phyloP scores from a whole-genome alignment of 2,797 vertebrate genomes.

The Coccyzus lansbergi region DNA sequence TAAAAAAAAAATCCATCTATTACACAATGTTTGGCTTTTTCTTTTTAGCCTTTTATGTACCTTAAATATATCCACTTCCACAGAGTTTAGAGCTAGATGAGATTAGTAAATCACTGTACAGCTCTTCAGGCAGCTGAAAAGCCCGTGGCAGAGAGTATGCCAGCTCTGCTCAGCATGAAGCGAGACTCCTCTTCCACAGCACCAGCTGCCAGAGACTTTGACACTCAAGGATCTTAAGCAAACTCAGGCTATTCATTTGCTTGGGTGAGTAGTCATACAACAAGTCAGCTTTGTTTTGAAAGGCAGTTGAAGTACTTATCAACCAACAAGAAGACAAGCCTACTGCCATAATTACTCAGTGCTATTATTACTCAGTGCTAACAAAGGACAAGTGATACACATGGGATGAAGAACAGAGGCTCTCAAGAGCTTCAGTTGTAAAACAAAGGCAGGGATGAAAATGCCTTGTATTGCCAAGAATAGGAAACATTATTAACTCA shows the following conservation, averaged over 20 bases:
- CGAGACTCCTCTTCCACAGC: neutral
- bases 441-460: constrained; percentile 1
- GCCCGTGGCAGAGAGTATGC: rapidly evolving
- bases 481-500: neutral
- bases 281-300: neutral
- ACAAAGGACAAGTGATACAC: neutral
- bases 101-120: neutral
- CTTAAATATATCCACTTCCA: neutral
- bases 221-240: neutral
- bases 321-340: neutral
- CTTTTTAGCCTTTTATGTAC: neutral
- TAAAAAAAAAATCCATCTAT: neutral
- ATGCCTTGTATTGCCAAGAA: neutral
- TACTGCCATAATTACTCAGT: neutral
- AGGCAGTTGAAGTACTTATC: neutral
- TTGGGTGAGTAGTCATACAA: constrained; percentile 2
- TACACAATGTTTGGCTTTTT: rapidly evolving
- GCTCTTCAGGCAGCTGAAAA: neutral
- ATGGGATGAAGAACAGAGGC: neutral
- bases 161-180: neutral
- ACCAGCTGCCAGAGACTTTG: neutral
- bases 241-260: neutral
- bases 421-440: neutral
- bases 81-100: neutral
- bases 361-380: neutral